phyloP scores from a whole-genome alignment of 2,888 invertebrate species.

The Cheilosia grossa region DNA sequence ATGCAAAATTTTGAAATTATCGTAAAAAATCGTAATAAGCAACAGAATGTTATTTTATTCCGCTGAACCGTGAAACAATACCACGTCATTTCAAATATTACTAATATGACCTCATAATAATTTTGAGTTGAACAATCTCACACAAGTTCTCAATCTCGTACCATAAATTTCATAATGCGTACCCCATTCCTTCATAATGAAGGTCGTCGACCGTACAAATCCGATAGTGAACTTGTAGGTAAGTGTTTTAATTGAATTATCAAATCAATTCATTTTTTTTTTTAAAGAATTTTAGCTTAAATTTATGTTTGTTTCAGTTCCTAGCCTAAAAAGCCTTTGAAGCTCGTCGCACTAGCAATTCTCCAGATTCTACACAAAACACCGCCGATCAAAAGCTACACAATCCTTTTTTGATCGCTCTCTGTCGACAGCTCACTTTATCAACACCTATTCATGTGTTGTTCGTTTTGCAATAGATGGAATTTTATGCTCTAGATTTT shows the following conservation, averaged over 20 bases:
- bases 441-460: conserved; percentile 20
- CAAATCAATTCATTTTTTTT: not conserved
- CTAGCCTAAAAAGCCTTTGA: not conserved
- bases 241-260: conserved; percentile 29
- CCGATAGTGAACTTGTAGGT: not conserved
- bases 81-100: too few relatives aligned
- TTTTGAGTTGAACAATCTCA: too few relatives aligned
- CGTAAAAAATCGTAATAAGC: too few relatives aligned
- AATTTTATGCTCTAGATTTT: conserved; percentile 58
- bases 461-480: conserved; percentile 17
- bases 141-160: not conserved
- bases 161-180: not conserved
- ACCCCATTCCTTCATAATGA: not conserved
- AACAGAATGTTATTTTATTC: too few relatives aligned
- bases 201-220: conserved; percentile 10
- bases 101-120: too few relatives aligned
- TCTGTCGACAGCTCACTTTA: conserved; percentile 2
- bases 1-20: too few relatives aligned
- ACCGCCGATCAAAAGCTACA: conserved; percentile 33
- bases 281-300: not conserved
- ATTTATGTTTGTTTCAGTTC: not conserved
- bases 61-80: too few relatives aligned
- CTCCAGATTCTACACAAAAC: conserved; percentile 20
- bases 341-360: not conserved
- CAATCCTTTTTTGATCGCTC: conserved; percentile 6